Base-by-base conservation (phyloP, 2,797 vertebrate species). In the Sebastes steindachneri region DNA sequence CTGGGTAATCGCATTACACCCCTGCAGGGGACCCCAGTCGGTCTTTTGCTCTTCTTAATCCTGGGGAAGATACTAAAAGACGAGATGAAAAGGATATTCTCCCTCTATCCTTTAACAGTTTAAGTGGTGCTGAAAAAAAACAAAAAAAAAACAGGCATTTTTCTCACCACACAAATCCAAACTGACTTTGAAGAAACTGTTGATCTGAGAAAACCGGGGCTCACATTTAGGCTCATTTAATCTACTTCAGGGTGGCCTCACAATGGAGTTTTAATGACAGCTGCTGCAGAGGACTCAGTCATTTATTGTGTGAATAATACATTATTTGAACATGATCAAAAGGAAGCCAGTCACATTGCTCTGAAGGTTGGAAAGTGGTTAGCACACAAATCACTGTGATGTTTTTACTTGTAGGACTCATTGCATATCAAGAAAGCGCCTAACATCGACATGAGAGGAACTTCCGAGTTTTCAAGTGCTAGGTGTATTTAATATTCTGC, bases 1-100 rank as follows among this genome's bases (percentile, higher is more conserved):
- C 51, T 55, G 67, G 57, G 64, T 92, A 93, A 95, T 93, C 86
- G 12, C 41, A 90, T 95, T 92, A 93, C 21, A 83, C 77, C 80
- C 91, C 35, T 41, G 74, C 88, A 77, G 89, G 80, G 78, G 68
- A n/a, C 80, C 58, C 57, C 68, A 62, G 45, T 71, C 79, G 28
- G 76, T 57, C 51, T 57, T 72, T 66, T 62, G 51, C 57, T 31
- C 19, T 9, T 75, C 71, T 74, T 35, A 37, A 68, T 67, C 26
- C 68, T 10, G 19, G 62, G 21, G 35, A 51, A 28, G 25, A 51
- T 37, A 45, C 23, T 35, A 17, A 59, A 71, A 67, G 28, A 54
- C 19, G 9, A 63, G 53, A 29, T 51, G 15, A 57, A 84, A 62
- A 77, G 29, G 35, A 70, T 33, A 35, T 26, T 57, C 66, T 6